Evolutionary conservation across 2,113 vertebrate species (phyloP).

Genomic region (Vidua chalybeata): DNA sequence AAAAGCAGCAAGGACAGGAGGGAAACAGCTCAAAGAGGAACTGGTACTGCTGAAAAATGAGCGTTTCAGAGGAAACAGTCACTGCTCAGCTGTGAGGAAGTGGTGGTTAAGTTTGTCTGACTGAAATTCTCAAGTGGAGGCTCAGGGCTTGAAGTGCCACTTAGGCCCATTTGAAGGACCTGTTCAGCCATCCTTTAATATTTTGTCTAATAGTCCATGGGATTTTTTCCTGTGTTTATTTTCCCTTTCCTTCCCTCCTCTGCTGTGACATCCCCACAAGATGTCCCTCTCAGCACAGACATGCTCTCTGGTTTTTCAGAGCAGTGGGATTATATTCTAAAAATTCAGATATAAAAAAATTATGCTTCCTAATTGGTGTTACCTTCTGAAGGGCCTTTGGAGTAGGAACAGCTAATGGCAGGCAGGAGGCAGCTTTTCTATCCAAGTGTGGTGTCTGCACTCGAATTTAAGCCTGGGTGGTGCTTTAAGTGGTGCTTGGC

Average conservation of each 20-base stretch:
- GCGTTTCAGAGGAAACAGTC: neutral
- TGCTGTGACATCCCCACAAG: slow-evolving; percentile 52
- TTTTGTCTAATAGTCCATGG: neutral
- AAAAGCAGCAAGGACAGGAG: neutral
- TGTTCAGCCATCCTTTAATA: neutral
- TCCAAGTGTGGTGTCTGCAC: neutral
- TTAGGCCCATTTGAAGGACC: neutral
- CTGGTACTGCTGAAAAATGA: neutral
- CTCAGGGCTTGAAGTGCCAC: neutral
- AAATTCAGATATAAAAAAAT: neutral
- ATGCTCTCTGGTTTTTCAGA: neutral
- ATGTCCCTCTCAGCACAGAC: slow-evolving; percentile 26
- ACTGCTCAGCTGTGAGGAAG: neutral
- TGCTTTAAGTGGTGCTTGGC: slow-evolving; percentile 61
- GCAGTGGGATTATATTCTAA: neutral
- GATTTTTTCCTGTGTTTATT: neutral
- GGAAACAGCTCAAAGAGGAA: neutral
- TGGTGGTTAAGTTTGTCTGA: neutral
- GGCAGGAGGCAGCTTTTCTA: neutral
- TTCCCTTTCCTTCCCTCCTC: neutral
- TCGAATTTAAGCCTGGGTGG: neutral
- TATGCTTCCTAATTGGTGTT: neutral
- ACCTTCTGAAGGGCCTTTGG: neutral
- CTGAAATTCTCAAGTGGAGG: neutral
- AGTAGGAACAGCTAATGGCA: neutral